phyloP scores from a whole-genome alignment of 2,888 invertebrate species.

The Cephus rjabovi region DNA sequence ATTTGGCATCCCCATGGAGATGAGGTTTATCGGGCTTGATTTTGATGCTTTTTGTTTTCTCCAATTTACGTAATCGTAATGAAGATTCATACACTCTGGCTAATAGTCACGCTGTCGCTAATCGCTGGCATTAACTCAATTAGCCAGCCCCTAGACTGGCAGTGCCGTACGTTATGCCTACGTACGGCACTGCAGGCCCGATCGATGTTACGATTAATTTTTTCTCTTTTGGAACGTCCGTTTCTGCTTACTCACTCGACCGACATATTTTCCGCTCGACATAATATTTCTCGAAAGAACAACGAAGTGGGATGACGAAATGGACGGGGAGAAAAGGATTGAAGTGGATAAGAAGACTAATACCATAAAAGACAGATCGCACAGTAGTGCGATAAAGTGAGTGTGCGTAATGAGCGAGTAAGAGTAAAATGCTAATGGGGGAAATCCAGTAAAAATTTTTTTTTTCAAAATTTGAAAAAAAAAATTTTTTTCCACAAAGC shows the following conservation, averaged over 20 bases:
- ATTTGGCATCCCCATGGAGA: neutral
- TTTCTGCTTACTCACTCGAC: neutral
- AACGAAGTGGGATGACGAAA: conserved; percentile 15
- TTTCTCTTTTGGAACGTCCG: neutral
- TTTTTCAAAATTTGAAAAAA: neutral
- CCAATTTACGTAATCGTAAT: neutral
- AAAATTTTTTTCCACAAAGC: neutral
- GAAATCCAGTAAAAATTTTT: neutral
- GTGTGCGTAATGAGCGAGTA: neutral
- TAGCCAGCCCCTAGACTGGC: conserved; percentile 31
- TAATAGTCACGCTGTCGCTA: conserved; percentile 18
- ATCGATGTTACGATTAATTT: neutral
- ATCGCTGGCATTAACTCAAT: conserved; percentile 48
- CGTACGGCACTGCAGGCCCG: neutral
- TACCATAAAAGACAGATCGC: neutral
- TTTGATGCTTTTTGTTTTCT: too few relatives aligned
- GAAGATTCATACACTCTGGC: neutral
- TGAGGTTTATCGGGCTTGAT: too few relatives aligned
- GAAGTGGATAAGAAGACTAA: conserved; percentile 10
- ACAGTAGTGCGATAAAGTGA: neutral
- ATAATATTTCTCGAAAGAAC: neutral
- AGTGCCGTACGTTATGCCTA: conserved; percentile 2
- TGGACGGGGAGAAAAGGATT: conserved; percentile 20
- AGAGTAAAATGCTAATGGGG: neutral
- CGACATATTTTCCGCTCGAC: neutral